Conservation (phyloP, 2,113 vertebrate genomes). For the Lagopus leucura region DNA sequence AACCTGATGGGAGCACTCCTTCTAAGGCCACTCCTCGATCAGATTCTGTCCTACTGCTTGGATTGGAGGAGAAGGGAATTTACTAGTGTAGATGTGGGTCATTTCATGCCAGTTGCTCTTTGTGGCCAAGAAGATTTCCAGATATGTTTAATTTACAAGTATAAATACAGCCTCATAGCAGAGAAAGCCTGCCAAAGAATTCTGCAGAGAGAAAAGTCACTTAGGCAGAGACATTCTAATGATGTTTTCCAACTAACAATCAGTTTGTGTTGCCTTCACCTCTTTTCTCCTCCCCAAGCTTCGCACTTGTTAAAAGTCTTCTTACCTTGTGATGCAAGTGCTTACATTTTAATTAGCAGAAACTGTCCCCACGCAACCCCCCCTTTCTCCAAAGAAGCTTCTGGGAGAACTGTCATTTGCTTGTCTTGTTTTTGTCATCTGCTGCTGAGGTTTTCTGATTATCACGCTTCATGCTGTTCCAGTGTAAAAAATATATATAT, state of each 20-base stretch:
- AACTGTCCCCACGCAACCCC: not conserved
- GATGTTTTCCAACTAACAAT: not conserved
- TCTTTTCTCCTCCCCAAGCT: not conserved
- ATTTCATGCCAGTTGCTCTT: conserved; percentile 10
- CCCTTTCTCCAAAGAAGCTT: not conserved
- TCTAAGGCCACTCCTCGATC: not conserved
- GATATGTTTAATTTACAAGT: conserved; percentile 34
- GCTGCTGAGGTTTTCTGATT: not conserved
- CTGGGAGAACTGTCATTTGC: not conserved
- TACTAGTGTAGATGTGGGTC: not conserved
- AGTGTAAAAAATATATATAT: not conserved
- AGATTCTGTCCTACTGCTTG: conserved; percentile 2
- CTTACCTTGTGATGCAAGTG: not conserved
- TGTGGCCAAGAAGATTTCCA: conserved; percentile 32
- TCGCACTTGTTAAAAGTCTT: not conserved
- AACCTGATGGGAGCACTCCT: not conserved
- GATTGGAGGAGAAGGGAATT: conserved; percentile 43
- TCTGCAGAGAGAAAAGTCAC: not conserved
- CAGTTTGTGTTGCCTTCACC: not conserved
- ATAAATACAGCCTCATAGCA: conserved; percentile 14
- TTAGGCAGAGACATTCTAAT: not conserved
- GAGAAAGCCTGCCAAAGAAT: conserved; percentile 25
- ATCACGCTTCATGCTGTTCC: not conserved
- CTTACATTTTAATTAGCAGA: not conserved
- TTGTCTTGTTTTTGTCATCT: not conserved